These are phyloP conservation scores for Lumbricus terrestris DNA, from an alignment of 2,888 invertebrate genomes.

Conservation along the genomic window DNA sequence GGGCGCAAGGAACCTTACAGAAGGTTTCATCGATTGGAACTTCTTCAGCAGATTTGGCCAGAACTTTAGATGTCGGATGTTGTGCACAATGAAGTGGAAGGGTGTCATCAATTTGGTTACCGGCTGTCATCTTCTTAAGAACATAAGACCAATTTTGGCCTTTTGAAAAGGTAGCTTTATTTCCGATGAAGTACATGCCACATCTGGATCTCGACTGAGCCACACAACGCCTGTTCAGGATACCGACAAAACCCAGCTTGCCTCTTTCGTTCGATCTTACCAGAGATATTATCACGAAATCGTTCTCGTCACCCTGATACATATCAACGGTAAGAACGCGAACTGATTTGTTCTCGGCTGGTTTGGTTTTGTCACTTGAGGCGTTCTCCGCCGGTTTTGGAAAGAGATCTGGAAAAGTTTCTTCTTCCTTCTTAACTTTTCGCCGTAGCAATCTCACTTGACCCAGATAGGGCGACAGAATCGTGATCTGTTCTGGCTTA, in stretches of 20 bases:
- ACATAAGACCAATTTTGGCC: slow-evolving; percentile 16
- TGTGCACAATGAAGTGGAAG: slow-evolving; percentile 27
- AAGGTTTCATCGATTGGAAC: slow-evolving; percentile 24
- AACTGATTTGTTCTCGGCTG: slow-evolving; percentile 9
- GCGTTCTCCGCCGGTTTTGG: background rate
- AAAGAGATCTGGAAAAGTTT: slow-evolving; percentile 17
- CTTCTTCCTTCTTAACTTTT: slow-evolving; percentile 21
- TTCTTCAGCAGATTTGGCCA: slow-evolving; percentile 14
- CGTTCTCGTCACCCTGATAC: slow-evolving; percentile 49
- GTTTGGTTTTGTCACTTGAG: background rate
- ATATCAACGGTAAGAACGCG: slow-evolving; percentile 43
- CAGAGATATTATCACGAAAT: slow-evolving; percentile 46
- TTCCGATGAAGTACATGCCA: slow-evolving; percentile 36
- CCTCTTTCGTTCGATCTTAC: slow-evolving; percentile 45
- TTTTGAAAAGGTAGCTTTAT: slow-evolving; percentile 23
- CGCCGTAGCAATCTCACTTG: slow-evolving; percentile 31
- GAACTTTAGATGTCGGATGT: slow-evolving; percentile 23
- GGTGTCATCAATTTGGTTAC: background rate
- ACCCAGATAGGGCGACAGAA: slow-evolving; percentile 35
- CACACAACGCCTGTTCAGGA: slow-evolving; percentile 52
- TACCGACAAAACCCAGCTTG: slow-evolving; percentile 51
- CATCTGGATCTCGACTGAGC: slow-evolving; percentile 42
- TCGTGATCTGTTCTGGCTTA: slow-evolving; percentile 28
- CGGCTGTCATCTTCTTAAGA: slow-evolving; percentile 6
- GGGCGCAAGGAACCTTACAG: slow-evolving; percentile 24